Evolutionary conservation across 35 echinoderm and acorn worm species (phyloP).

Genomic region (Ophiothrix spiculata): DNA sequence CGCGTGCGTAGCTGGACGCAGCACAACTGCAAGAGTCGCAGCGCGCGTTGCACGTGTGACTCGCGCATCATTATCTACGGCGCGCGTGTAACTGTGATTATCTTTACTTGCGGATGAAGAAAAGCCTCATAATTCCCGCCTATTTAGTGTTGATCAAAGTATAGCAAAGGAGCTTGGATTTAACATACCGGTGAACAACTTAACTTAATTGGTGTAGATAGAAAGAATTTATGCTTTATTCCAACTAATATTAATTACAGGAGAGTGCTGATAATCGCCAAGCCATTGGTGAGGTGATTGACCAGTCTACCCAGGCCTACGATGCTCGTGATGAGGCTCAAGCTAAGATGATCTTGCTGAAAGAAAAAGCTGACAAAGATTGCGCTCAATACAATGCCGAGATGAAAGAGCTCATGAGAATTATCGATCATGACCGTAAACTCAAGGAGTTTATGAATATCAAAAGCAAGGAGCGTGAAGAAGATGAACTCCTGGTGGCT

Average conservation of each 20-base stretch:
- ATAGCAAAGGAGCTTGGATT: too few relatives aligned
- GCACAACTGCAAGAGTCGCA: too few relatives aligned
- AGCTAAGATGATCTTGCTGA: conserved; percentile 98
- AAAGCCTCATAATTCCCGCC: too few relatives aligned
- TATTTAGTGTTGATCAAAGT: too few relatives aligned
- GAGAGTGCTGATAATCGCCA: conserved; percentile 72
- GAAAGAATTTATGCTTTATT: not conserved
- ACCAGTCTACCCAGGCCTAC: conserved; percentile 97
- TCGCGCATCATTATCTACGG: too few relatives aligned
- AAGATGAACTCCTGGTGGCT: conserved; percentile 89
- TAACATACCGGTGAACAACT: not conserved
- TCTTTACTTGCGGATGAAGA: too few relatives aligned
- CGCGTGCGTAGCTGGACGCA: too few relatives aligned
- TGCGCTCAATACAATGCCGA: conserved; percentile 88
- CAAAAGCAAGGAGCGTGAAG: conserved; percentile 95
- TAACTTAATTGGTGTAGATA: not conserved
- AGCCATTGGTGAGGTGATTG: conserved; percentile 94
- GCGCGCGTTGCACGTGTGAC: too few relatives aligned
- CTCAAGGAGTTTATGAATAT: conserved; percentile 94
- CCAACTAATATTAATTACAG: conserved; percentile 18
- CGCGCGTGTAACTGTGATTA: too few relatives aligned
- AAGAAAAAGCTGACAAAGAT: conserved; percentile 99
- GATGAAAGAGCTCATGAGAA: conserved; percentile 97
- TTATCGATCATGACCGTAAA: conserved; percentile 95
- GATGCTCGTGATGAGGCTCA: conserved; percentile 92